Conservation (phyloP, 2,797 vertebrate species). For the Alosa sapidissima region DNA sequence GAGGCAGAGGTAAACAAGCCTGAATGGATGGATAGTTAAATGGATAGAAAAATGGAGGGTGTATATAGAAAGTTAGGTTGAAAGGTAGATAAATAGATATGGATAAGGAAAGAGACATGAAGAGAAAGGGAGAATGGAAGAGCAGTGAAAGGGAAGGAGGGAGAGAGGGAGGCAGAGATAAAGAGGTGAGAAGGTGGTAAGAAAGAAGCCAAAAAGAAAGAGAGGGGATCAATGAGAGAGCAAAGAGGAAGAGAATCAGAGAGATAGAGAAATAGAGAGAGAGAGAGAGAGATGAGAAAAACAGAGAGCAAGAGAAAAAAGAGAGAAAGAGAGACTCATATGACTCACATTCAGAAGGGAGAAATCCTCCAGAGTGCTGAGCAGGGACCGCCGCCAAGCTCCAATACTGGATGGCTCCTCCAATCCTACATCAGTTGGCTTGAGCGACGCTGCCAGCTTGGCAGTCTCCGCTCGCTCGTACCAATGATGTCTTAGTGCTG, state of each 20-base stretch:
- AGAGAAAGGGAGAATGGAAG: background rate
- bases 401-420: conserved; percentile 60
- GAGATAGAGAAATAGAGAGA: background rate
- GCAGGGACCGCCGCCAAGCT: conserved; percentile 52
- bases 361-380: conserved; percentile 11
- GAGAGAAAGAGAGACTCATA: background rate
- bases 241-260: background rate
- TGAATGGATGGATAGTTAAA: background rate
- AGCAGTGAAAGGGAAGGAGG: background rate
- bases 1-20: background rate
- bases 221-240: background rate
- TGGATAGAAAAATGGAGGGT: background rate
- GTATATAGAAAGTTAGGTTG: background rate
- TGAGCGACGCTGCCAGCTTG: conserved; percentile 60
- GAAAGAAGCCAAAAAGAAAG: background rate
- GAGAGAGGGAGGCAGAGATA: background rate
- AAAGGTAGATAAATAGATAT: background rate
- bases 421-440: conserved; percentile 58
- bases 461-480: conserved; percentile 55
- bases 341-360: conserved; percentile 8
- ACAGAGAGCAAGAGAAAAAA: background rate
- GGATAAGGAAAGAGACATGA: background rate
- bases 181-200: background rate
- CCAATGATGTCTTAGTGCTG: conserved; percentile 55
- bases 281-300: background rate